Conservation (phyloP, 1,140 invertebrate species). For the Centruroides sculpturatus region DNA sequence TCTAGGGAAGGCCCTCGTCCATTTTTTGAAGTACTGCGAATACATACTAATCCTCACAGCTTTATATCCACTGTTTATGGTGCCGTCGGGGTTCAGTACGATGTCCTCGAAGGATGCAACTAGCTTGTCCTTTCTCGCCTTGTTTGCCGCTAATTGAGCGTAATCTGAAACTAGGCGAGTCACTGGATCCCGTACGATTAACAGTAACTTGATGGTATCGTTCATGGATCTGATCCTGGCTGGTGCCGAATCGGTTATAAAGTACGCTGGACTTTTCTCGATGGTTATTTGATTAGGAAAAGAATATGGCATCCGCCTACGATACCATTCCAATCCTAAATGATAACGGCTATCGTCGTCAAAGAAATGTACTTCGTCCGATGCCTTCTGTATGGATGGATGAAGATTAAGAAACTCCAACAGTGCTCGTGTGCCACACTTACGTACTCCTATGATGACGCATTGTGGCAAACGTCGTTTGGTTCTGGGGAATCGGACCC, state of each 20-base stretch:
- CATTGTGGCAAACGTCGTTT: slow-evolving; percentile 29
- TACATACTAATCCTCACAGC: slow-evolving; percentile 67
- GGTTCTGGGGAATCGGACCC: slow-evolving; percentile 12
- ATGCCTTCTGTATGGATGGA: slow-evolving; percentile 30
- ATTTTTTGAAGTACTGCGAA: slow-evolving; percentile 62
- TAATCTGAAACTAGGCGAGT: slow-evolving; percentile 41
- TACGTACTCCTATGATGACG: slow-evolving; percentile 35
- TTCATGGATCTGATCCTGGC: slow-evolving; percentile 36
- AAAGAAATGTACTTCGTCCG: slow-evolving; percentile 34
- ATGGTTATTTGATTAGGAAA: slow-evolving; percentile 32
- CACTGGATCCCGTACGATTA: slow-evolving; percentile 41
- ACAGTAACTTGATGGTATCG: slow-evolving; percentile 33
- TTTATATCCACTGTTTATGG: slow-evolving; percentile 63
- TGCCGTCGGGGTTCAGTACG: slow-evolving; percentile 53
- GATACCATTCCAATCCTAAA: slow-evolving; percentile 32
- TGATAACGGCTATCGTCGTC: slow-evolving; percentile 30
- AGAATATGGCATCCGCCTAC: slow-evolving; percentile 35
- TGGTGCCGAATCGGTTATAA: slow-evolving; percentile 24
- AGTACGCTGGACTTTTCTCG: slow-evolving; percentile 38
- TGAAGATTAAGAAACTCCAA: slow-evolving; percentile 34
- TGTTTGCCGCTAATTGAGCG: slow-evolving; percentile 27
- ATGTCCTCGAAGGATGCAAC: slow-evolving; percentile 52
- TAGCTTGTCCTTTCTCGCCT: slow-evolving; percentile 13
- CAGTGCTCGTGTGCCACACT: slow-evolving; percentile 33
- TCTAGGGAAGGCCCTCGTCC: slow-evolving; percentile 45